These are phyloP conservation scores for Criorhina ranunculi DNA, from an alignment of 2,888 invertebrate genomes.

Conservation along the genomic window DNA sequence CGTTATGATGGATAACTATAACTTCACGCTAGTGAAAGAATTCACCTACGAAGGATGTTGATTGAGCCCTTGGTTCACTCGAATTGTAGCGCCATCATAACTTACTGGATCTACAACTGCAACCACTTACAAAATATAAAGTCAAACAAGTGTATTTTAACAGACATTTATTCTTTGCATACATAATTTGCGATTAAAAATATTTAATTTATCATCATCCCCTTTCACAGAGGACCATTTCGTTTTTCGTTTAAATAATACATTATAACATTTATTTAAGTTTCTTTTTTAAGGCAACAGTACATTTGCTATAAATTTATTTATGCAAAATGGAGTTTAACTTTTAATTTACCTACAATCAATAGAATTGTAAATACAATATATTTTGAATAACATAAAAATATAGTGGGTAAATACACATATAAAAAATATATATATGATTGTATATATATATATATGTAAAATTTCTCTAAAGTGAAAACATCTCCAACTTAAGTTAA, in stretches of 20 bases:
- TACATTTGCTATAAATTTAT: slow-evolving; percentile 15
- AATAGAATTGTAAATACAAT: slow-evolving; percentile 65
- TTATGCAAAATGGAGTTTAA: slow-evolving; percentile 36
- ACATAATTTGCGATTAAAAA: slow-evolving; percentile 26
- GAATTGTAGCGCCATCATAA: no score
- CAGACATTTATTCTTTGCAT: slow-evolving; percentile 32
- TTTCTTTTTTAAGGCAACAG: slow-evolving; percentile 21
- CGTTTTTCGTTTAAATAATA: not conserved
- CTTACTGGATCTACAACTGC: no score
- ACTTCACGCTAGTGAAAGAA: no score
- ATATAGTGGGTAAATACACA: slow-evolving; percentile 34
- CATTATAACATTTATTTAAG: slow-evolving; percentile 17
- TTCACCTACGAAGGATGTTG: no score
- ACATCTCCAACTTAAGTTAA: slow-evolving; percentile 25
- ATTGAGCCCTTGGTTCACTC: no score
- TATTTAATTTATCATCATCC: slow-evolving; percentile 7
- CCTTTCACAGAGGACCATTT: slow-evolving; percentile 7
- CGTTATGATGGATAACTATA: no score
- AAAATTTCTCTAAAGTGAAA: slow-evolving; percentile 63
- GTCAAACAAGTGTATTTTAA: not conserved
- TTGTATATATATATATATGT: slow-evolving; percentile 34
- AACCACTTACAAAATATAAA: not conserved
- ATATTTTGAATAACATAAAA: slow-evolving; percentile 40
- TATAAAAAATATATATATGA: slow-evolving; percentile 47
- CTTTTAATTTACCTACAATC: slow-evolving; percentile 52